Evolutionary conservation across 2,888 invertebrate species (phyloP).

Genomic region (Tolmerus cingulatus): DNA sequence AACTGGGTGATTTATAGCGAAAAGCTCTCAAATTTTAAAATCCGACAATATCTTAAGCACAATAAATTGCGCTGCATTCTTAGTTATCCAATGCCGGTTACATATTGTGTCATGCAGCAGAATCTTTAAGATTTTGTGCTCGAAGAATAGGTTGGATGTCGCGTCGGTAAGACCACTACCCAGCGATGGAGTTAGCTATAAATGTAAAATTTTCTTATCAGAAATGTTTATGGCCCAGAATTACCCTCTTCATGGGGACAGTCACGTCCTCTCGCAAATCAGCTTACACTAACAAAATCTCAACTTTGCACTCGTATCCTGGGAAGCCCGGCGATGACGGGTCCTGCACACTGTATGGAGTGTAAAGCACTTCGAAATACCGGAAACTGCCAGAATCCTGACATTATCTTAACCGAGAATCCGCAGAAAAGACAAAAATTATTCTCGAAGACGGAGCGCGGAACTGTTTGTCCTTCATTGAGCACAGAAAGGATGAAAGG

Average conservation of each 20-base stretch:
- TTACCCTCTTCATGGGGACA: conserved; percentile 36
- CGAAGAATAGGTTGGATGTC: neutral
- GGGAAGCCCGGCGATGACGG: neutral
- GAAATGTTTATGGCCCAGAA: conserved; percentile 31
- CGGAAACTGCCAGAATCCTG: conserved; percentile 21
- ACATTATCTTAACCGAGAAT: conserved; percentile 22
- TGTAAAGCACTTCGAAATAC: neutral
- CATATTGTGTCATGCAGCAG: conserved; percentile 2
- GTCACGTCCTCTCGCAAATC: conserved; percentile 36
- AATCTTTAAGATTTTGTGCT: neutral
- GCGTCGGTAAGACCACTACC: neutral
- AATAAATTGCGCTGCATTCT: conserved; percentile 12
- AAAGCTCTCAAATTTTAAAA: neutral
- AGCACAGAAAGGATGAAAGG: conserved; percentile 14
- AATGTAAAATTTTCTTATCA: conserved; percentile 36
- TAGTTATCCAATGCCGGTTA: neutral
- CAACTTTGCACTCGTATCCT: conserved; percentile 27
- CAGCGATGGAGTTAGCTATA: neutral
- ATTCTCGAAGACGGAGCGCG: neutral
- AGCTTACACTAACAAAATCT: conserved; percentile 37
- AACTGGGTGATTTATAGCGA: neutral
- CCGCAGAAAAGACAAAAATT: conserved; percentile 35
- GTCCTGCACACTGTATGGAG: neutral
- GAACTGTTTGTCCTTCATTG: conserved; percentile 25
- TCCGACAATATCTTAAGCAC: conserved; percentile 1